Base-by-base conservation (phyloP, 2,888 invertebrate genomes). In the Alitta virens region DNA sequence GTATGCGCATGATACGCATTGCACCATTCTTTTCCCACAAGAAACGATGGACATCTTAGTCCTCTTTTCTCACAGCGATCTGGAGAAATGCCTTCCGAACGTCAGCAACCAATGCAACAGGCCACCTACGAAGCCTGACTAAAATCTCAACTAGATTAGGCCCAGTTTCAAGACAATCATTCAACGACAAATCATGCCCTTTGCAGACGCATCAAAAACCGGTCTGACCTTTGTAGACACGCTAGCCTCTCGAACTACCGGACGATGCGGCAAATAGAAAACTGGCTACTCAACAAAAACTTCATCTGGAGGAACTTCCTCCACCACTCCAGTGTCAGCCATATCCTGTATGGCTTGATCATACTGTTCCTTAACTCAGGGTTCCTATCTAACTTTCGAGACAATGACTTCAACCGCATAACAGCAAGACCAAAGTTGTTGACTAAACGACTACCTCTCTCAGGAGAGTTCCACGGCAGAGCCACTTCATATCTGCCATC, bases 61-160 rank as follows among this genome's bases (percentile, higher is more conserved):
- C 42, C 25, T 55, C 55, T n/a, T 26, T 42, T 12, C 49, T 21
- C 2, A 60, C 9, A 12, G 26, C 18, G 16, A 55, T 55, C 23
- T 60, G 60, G 2, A 54, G 46, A 55, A 54, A 60, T 3, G 60
- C 60, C 24, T 60, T 60, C 14, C 14, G 23, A 16, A 60, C 43
- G 27, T 60, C 60, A 2, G 46, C 53, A 43, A 18, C 24, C 14
- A 60, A 21, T 2, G 60, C 46, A 9, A 60, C 60, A 18, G 38
- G 21, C 60, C 54, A 60, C 16, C 60, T 54, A 5, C 55, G 7
- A 23, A 60, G 55, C 21, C 60, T 40, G 2, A 60, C 14, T 18
- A 60, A 21, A n/a, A 60, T 33, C 18, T 60, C 60, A 5, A 60
- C 60, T 7, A 60, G 46, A 26, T 54, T 60, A 24, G 60, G 60